Base-by-base conservation (phyloP, 2,888 invertebrate genomes). In the Temnothorax rugatulus region DNA sequence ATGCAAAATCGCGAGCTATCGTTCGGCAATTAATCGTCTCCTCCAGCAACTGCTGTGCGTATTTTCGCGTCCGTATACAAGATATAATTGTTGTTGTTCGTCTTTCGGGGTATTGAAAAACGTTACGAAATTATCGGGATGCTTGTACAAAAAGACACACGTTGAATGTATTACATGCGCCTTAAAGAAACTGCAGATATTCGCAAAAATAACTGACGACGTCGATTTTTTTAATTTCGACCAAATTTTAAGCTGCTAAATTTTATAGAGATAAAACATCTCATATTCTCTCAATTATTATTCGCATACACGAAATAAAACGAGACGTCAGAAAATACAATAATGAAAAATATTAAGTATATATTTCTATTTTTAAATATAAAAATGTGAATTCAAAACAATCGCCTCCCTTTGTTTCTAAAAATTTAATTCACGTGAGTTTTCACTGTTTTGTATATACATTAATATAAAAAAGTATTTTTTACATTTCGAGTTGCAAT, bases 11-110 rank as follows among this genome's bases (percentile, higher is more conserved):
- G 4, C 47, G 66, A 77, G 44, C 54, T 77, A 57, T 77, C 77
- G 44, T 54, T 77, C 73, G 73, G 41, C 29, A 71, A 77, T 77
- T 71, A 77, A 68, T 77, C 54, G 54, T 54, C 38, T 29, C 25
- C 54, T 54, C 76, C 29, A 4, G 52, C 57, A 29, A 77, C 11
- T 18, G 29, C n/a, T 71, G 41, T n/a, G 29, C 29, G 44, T n/a
- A 34, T 21, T 68, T 75, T 38, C 29, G 44, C 29, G 34, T n/a
- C 34, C 47, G 18, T 13, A 21, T 52, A 13, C 52, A 34, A 77
- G 69, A 69, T 69, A 71, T 21, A n/a, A 57, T 44, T 44, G n/a
- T n/a, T n/a, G 52, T 71, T 77, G 7, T 68, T 69, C 50, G 18
- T 38, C 50, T n/a, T 21, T 7, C 38, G 7, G n/a, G n/a, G 0